Evolutionary conservation across 2,797 vertebrate genomes (phyloP), one percentile per base, ranked within the genome.

Genomic region (Cynodonichthys magdalenae): DNA sequence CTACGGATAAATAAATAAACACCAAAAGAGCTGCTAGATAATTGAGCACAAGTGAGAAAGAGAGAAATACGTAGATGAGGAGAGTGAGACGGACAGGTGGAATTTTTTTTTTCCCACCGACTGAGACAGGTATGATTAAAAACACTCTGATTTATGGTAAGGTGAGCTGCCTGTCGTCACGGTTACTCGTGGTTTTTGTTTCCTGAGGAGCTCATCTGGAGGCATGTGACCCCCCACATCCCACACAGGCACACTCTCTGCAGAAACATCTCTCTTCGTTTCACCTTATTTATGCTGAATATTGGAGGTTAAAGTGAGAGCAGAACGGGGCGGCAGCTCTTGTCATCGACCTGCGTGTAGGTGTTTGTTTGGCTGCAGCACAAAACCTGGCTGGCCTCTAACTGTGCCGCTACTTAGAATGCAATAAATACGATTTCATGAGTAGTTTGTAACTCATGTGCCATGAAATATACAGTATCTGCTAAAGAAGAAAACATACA

Each of bases 1-100:
- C 94, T 95, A 94, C 93, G 93, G 93, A 95, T 94, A 95, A 96
- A 97, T 96, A 96, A 96, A 95, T 95, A 95, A 96, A 95, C 94
- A 95, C 79, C 29, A 54, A 94, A 93, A 92, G 92, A 93, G 94
- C 94, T 94, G 91, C 93, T 88, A 94, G 94, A 95, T 97, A 96
- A 97, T 96, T 96, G 95, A 95, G 95, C 93, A 85, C 54, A 73
- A 96, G 93, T 77, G 93, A 94, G 93, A 90, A 86, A 92, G 91
- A 90, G 91, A 93, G 92, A 92, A 86, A 88, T 59, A 62, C 52
- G 87, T 73, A 57, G 81, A 65, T 90, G 88, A 83, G 90, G 91
- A 93, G 92, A 94, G 68, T 15, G 49, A 65, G 66, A 53, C 20
- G 17, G 72, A 66, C 54, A 62, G 57, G 68, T 85, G 88, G 92